Conservation (phyloP, 1,140 invertebrate species). For the Pissodes strobi region DNA sequence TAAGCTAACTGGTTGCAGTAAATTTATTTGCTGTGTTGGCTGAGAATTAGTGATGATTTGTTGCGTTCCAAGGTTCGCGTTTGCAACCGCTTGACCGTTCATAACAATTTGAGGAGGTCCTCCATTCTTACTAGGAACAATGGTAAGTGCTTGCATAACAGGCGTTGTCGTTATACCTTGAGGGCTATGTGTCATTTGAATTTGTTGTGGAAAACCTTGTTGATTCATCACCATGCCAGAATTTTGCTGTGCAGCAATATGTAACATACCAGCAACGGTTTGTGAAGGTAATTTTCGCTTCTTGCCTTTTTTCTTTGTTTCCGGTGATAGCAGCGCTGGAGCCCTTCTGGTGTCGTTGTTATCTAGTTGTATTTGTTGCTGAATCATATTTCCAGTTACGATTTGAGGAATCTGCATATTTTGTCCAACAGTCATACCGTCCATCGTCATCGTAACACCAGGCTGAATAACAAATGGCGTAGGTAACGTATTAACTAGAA, state of each 20-base stretch:
- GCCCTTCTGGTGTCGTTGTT: slow-evolving; percentile 55
- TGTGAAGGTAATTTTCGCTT: slow-evolving; percentile 73
- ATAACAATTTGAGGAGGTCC: slow-evolving; percentile 71
- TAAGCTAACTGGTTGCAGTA: slow-evolving; percentile 79
- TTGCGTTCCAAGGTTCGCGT: slow-evolving; percentile 65
- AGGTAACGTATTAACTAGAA: slow-evolving; percentile 80
- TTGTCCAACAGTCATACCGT: slow-evolving; percentile 69
- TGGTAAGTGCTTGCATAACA: slow-evolving; percentile 74
- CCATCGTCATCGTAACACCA: slow-evolving; percentile 68
- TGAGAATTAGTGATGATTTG: slow-evolving; percentile 72
- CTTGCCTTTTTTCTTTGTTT: slow-evolving; percentile 72
- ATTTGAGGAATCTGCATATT: slow-evolving; percentile 70
- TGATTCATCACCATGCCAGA: slow-evolving; percentile 58
- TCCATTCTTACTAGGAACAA: slow-evolving; percentile 75
- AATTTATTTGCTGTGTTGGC: slow-evolving; percentile 75
- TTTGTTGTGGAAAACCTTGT: slow-evolving; percentile 64
- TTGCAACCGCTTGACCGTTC: slow-evolving; percentile 66
- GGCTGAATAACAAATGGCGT: slow-evolving; percentile 80
- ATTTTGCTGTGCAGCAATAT: slow-evolving; percentile 65
- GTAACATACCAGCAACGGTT: slow-evolving; percentile 75
- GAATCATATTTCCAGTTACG: slow-evolving; percentile 68
- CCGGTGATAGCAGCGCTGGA: slow-evolving; percentile 68
- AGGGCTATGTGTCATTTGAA: slow-evolving; percentile 66
- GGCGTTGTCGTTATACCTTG: slow-evolving; percentile 63
- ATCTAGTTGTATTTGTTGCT: slow-evolving; percentile 59